Conservation (phyloP, 2,888 invertebrate genomes). For the Sphaerophoria taeniata region DNA sequence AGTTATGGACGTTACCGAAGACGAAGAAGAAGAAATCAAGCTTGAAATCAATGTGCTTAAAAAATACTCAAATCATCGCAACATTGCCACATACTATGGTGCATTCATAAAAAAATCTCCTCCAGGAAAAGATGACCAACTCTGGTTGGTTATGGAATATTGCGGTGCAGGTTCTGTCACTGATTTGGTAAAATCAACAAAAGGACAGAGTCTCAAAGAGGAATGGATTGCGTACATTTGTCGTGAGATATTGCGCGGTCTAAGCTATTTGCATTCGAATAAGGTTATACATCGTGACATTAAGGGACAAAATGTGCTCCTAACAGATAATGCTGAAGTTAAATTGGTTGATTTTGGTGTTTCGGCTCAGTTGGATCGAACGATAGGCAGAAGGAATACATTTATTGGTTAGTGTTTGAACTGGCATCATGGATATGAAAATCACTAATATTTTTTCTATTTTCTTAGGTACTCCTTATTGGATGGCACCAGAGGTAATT, state of each 20-base stretch:
- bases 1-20: conserved; percentile 99
- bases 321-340: conserved; percentile 99
- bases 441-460: conserved; percentile 18
- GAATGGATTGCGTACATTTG: conserved; percentile 99
- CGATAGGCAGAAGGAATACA: conserved; percentile 98
- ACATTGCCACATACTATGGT: conserved; percentile 99
- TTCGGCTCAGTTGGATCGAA: conserved; percentile 99
- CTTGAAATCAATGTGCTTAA: conserved; percentile 99
- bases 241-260: conserved; percentile 96
- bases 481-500: conserved; percentile 99
- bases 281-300: conserved; percentile 99
- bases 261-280: conserved; percentile 98
- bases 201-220: conserved; percentile 98
- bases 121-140: conserved; percentile 99
- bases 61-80: conserved; percentile 99
- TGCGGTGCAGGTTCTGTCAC: conserved; percentile 99
- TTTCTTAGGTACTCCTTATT: conserved; percentile 92
- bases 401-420: conserved; percentile 87
- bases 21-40: conserved; percentile 99
- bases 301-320: conserved; percentile 99
- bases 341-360: conserved; percentile 99
- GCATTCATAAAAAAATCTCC: conserved; percentile 99
- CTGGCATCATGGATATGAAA: background rate
- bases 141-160: conserved; percentile 99
- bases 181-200: conserved; percentile 99